A percentile compares a stretch with the other conserved stretches of the same genome.
phyloP scores from a whole-genome alignment of 2,797 vertebrate genomes.

The Gymnoscopelus microlampas region DNA sequence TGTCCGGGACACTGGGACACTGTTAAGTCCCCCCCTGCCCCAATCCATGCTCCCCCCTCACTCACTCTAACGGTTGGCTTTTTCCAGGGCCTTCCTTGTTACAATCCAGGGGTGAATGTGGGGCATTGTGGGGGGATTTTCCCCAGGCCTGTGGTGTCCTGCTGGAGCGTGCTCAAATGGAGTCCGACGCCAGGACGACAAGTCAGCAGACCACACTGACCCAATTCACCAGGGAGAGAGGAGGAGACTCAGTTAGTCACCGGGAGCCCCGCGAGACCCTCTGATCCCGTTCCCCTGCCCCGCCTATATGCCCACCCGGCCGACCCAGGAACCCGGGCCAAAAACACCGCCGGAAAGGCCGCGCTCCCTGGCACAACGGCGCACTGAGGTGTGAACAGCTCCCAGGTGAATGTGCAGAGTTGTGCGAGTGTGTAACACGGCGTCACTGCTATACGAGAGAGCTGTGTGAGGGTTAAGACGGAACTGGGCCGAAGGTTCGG shows the following conservation, averaged over 20 bases:
- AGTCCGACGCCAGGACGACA: constrained; percentile 71
- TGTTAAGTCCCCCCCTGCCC: constrained; percentile 57
- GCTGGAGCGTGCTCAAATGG: constrained; percentile 65
- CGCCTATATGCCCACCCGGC: no score
- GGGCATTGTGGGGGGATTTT: constrained; percentile 75
- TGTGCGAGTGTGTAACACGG: no score
- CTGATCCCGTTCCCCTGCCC: constrained; percentile 20
- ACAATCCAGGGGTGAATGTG: constrained; percentile 73
- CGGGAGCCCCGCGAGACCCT: constrained; percentile 37
- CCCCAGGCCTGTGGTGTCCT: constrained; percentile 67
- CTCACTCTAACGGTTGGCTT: constrained; percentile 49
- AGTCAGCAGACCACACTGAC: constrained; percentile 75
- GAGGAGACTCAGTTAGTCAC: neutral
- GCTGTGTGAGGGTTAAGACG: no score
- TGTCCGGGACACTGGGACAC: constrained; percentile 58
- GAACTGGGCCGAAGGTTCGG: no score
- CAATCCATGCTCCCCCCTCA: constrained; percentile 8
- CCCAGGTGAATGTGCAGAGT: no score
- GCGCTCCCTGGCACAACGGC: neutral
- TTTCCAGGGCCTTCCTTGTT: constrained; percentile 59
- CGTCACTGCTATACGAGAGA: no score
- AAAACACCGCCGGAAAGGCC: no score
- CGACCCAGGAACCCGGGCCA: no score
- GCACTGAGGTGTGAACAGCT: no score
- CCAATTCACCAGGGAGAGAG: constrained; percentile 62